Base-by-base conservation (phyloP, 1,140 invertebrate genomes). In the Psilanteris sp. region DNA sequence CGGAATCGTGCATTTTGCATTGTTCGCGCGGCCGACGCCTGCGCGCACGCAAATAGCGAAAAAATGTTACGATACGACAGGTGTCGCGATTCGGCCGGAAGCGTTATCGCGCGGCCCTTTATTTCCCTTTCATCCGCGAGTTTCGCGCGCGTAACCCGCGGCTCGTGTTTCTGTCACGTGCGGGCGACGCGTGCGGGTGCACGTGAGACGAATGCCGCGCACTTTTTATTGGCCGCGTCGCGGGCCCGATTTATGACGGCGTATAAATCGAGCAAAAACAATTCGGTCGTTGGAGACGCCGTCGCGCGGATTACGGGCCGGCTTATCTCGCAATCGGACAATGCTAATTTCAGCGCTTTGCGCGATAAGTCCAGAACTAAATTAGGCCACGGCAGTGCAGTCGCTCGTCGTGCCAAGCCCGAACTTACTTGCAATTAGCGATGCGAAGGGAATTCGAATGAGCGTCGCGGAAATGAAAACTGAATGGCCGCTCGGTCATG, bases 261-360 rank as follows among this genome's bases (percentile, higher is more conserved):
- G 79, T 78, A 78, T 79, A 82, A 37, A 55, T 46, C 62, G 52
- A 66, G 50, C 54, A 76, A 80, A 82, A 79, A 74, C 62, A 67
- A 64, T 80, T 61, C 71, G 79, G 79, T 82, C 79, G 79, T 82
- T 82, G 80, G 77, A 52, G 74, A 44, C 27, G 52, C 18, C n/a
- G 32, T 52, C 26, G 46, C 55, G 59, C 64, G 70, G 78, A 77
- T 79, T 70, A 79, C 27, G 29, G 68, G 11, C 11, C 39, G 29
- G 24, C 68, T 43, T 77, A 77, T 77, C 73, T 66, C 36, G 37
- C 13, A 22, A 77, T 79, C 75, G 73, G 66, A 66, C 70, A 62
- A 72, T 70, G 73, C 57, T 81, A 78, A 80, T 78, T 76, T 48
- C 41, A 10, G 18, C 15, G 41, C 52, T 71, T 41, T 64, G 44